A percentile compares a stretch with the other conserved stretches of the same genome.
Evolutionary conservation across 2,797 vertebrate genomes (phyloP).

Genomic region (Cyprinella venusta): DNA sequence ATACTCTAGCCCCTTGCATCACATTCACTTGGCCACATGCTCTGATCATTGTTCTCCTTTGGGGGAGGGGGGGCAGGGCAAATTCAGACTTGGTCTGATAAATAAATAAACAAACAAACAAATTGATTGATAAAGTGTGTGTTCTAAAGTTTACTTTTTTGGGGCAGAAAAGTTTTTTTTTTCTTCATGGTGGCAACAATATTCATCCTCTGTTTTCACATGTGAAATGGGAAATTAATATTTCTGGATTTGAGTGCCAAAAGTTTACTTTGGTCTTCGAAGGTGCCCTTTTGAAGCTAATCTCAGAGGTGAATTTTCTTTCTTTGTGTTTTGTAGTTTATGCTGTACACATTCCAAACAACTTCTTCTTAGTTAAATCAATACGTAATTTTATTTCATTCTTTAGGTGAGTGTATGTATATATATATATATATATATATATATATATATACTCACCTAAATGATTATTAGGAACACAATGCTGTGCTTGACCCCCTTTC

Average conservation of each 20-base stretch:
- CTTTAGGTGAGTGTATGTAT: too few species aligned
- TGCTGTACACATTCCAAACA: conserved; percentile 3
- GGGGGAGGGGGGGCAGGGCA: conserved; percentile 28
- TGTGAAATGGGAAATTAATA: conserved; percentile 39
- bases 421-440: too few species aligned
- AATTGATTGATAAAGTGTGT: conserved; percentile 71
- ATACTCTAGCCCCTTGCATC: conserved; percentile 79
- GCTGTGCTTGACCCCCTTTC: too few species aligned
- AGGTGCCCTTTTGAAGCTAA: conserved; percentile 41
- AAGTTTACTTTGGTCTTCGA: conserved; percentile 47
- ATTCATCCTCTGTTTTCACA: conserved; percentile 46
- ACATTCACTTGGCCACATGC: conserved; percentile 74
- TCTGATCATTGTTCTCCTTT: conserved; percentile 74
- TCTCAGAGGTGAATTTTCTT: conserved; percentile 21
- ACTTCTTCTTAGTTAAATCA: not conserved
- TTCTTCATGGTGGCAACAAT: conserved; percentile 33
- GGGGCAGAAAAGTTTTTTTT: conserved; percentile 60
- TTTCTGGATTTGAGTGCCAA: conserved; percentile 31
- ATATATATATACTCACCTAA: too few species aligned
- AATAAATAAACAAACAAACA: conserved; percentile 67
- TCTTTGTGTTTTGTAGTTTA: conserved; percentile 6
- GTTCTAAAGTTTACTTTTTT: conserved; percentile 65
- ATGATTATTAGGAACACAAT: too few species aligned
- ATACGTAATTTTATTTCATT: not conserved
- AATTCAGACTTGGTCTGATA: conserved; percentile 50